Evolutionary conservation across 1,140 invertebrate genomes (phyloP).

Genomic region (Pseudoatta argentina): DNA sequence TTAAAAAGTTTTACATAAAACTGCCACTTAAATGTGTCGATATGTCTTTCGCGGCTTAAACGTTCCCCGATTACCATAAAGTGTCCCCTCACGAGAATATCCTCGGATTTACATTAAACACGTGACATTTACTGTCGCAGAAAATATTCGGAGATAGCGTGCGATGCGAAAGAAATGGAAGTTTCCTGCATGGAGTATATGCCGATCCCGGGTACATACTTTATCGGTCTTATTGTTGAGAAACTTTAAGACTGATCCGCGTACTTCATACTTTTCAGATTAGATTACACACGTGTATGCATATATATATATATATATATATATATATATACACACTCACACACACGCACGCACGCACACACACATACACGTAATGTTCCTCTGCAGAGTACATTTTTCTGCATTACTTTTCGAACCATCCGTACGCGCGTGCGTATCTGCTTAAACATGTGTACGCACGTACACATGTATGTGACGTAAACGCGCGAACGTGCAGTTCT

Average conservation of each 20-base stretch:
- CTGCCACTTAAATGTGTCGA: background rate
- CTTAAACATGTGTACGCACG: conserved; percentile 5
- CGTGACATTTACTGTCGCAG: background rate
- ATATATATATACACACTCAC: too few species aligned
- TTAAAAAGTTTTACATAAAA: conserved; percentile 10
- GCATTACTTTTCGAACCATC: background rate
- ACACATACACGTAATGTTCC: too few species aligned
- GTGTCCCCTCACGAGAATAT: background rate
- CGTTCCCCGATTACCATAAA: conserved; percentile 8
- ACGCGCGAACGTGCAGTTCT: background rate
- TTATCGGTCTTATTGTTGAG: conserved; percentile 31
- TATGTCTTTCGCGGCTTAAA: background rate
- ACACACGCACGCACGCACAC: too few species aligned
- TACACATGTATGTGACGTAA: background rate
- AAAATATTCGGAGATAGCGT: background rate
- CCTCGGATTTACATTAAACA: conserved; percentile 13
- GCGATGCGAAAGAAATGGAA: conserved; percentile 1
- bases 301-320: background rate
- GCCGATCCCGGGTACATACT: background rate
- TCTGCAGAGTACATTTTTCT: background rate
- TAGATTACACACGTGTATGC: conserved; percentile 26
- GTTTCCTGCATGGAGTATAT: background rate
- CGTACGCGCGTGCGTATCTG: conserved; percentile 2
- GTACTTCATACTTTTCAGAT: conserved; percentile 34
- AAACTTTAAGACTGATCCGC: conserved; percentile 35